Evolutionary conservation across 2,113 vertebrate genomes (phyloP).

Genomic region (Paracanthobrama guichenoti): DNA sequence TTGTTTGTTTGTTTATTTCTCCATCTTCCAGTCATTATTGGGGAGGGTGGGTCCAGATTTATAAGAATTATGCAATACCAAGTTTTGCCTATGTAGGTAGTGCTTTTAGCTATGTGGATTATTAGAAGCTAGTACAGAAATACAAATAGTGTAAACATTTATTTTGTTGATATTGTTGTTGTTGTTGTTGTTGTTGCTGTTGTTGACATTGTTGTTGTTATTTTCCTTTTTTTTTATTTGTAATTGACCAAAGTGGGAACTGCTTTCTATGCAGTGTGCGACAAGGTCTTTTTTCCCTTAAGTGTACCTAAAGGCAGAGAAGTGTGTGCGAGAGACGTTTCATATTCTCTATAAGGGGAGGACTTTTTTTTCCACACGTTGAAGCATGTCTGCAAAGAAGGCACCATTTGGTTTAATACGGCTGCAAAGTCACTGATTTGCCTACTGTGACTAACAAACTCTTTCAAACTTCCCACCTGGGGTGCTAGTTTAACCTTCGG

Average conservation of each 20-base stretch:
- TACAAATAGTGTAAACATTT: slow-evolving; percentile 82
- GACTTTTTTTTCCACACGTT: slow-evolving; percentile 80
- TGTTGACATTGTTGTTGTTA: slow-evolving; percentile 76
- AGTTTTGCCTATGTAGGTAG: slow-evolving; percentile 99
- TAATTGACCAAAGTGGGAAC: slow-evolving; percentile 99
- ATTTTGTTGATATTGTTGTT: slow-evolving; percentile 83
- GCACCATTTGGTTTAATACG: slow-evolving; percentile 81
- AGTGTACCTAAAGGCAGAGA: slow-evolving; percentile 86
- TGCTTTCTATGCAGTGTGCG: slow-evolving; percentile 98
- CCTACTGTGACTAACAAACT: slow-evolving; percentile 88
- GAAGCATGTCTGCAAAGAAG: slow-evolving; percentile 85
- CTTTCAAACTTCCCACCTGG: slow-evolving; percentile 83
- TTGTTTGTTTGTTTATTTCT: slow-evolving; percentile 78
- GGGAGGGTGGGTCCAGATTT: slow-evolving; percentile 95
- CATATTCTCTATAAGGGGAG: slow-evolving; percentile 76
- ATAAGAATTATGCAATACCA: slow-evolving; percentile 99
- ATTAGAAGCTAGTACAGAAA: slow-evolving; percentile 99
- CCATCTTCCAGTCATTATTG: slow-evolving; percentile 99
- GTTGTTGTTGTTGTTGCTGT: slow-evolving; percentile 70
- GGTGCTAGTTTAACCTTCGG: slow-evolving; percentile 88
- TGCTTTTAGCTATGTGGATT: slow-evolving; percentile 99
- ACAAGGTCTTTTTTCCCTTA: slow-evolving; percentile 85
- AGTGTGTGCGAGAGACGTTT: slow-evolving; percentile 81
- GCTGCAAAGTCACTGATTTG: slow-evolving; percentile 96
- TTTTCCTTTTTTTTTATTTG: slow-evolving; percentile 73